Conservation (phyloP, 2,888 invertebrate genomes). For the Andrena haemorrhoa region DNA sequence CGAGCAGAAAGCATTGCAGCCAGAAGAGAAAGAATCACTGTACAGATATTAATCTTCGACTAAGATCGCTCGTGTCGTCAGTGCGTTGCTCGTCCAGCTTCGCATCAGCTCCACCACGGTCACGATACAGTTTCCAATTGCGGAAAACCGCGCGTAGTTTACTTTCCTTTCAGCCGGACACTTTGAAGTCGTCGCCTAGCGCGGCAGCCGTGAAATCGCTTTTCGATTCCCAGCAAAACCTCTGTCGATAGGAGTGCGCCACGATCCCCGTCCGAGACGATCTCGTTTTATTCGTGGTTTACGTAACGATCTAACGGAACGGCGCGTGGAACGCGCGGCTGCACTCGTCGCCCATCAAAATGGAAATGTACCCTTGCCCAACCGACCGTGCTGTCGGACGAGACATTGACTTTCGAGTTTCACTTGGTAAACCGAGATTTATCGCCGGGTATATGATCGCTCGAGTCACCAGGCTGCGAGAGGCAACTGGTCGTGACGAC, state of each 20-base stretch:
- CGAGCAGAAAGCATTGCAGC: too few relatives aligned
- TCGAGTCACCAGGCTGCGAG: not conserved
- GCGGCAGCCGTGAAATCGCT: constrained; percentile 8
- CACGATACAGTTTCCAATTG: constrained; percentile 1
- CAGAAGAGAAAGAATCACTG: too few relatives aligned
- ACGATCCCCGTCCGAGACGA: constrained; percentile 28
- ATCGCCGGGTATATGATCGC: not conserved
- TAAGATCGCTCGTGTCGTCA: not conserved
- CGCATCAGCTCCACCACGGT: not conserved
- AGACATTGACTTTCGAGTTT: constrained; percentile 46
- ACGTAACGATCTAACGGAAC: constrained; percentile 49
- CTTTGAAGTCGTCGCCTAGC: not conserved
- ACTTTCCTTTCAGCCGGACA: constrained; percentile 22
- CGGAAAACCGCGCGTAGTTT: constrained; percentile 21
- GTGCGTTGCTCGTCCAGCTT: constrained; percentile 2
- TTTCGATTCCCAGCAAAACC: not conserved
- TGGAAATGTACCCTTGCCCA: constrained; percentile 51
- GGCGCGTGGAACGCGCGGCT: constrained; percentile 21
- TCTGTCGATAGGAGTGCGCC: not conserved
- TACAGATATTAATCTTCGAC: too few relatives aligned
- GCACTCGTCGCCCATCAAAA: constrained; percentile 29
- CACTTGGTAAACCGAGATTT: constrained; percentile 41
- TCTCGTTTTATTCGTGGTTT: constrained; percentile 27
- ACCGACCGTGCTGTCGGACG: constrained; percentile 15
- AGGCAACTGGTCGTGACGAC: constrained; percentile 16